A percentile compares a stretch with the other conserved stretches of the same genome.
phyloP scores from a whole-genome alignment of 2,888 invertebrate species.

The Nesidiocoris tenuis region DNA sequence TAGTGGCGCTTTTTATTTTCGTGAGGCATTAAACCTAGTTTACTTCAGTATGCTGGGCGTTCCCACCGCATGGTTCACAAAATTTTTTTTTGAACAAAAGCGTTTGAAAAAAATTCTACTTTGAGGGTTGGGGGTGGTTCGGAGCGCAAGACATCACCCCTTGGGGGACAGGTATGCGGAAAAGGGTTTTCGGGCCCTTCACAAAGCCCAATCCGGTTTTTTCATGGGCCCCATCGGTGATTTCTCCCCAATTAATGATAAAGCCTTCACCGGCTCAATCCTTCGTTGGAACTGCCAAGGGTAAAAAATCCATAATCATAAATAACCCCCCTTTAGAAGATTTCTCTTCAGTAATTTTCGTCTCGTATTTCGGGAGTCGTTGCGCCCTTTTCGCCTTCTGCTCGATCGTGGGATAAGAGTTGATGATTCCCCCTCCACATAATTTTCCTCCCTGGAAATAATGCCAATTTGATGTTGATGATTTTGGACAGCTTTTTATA shows the following conservation, averaged over 20 bases:
- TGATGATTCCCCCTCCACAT: too few species aligned
- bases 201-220: too few species aligned
- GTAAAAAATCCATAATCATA: slow-evolving; percentile 40
- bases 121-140: not conserved
- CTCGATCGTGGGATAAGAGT: slow-evolving; percentile 35
- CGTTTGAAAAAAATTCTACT: not conserved
- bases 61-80: not conserved
- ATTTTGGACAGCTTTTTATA: too few species aligned
- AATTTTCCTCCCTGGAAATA: too few species aligned
- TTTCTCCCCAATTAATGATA: slow-evolving; percentile 39
- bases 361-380: slow-evolving; percentile 41
- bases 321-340: slow-evolving; percentile 30
- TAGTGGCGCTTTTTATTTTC: too few species aligned
- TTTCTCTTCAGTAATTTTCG: slow-evolving; percentile 33
- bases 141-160: slow-evolving; percentile 38
- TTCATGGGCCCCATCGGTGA: slow-evolving; percentile 1
- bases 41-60: not conserved
- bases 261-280: slow-evolving; percentile 27
- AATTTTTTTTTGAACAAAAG: slow-evolving; percentile 2
- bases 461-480: too few species aligned
- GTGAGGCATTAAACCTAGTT: too few species aligned
- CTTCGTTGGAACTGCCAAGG: not conserved
- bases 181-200: slow-evolving; percentile 27
- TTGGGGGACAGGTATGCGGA: slow-evolving; percentile 37
- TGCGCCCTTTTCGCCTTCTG: slow-evolving; percentile 26